Base-by-base conservation (phyloP, 1,140 invertebrate species). In the Phthorimaea operculella region DNA sequence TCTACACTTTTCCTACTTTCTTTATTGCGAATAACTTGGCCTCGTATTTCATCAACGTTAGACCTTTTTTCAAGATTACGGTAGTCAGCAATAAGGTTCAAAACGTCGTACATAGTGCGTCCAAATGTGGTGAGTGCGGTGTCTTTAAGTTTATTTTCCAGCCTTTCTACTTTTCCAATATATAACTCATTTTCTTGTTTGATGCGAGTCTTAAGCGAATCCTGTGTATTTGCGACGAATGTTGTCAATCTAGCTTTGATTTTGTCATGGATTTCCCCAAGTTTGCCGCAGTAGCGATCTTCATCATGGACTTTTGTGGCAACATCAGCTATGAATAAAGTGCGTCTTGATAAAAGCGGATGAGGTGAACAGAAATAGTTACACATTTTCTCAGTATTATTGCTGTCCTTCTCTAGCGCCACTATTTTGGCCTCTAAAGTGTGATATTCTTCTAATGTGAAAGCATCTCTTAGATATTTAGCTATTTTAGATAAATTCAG, bases 71-170 rank as follows among this genome's bases (percentile, higher is more conserved):
- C 3, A 12, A 39, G 10, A 9, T 28, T 62, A 58, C 65, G 59
- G 55, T 72, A 76, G 15, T 74, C 60, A 47, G 74, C 71, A 60
- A 72, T 61, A n/a, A 76, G 55, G 52, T 42, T 51, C 47, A 76
- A 62, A 49, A 73, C 58, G 48, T 74, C 63, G n/a, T 69, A 72
- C 63, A 74, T 68, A 15, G 60, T 63, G 9, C 47, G 49, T 15
- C 67, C 69, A 52, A 70, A 74, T 17, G 57, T n/a, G 17, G 64
- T 55, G 39, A 74, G 34, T n/a, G 64, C 67, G n/a, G 51, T 17
- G 8, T 65, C 54, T 57, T 70, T 72, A 34, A 76, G 42, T 1
- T 60, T 60, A 28, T 50, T 52, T 58, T 54, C 58, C 2, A 70
- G 36, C 45, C 55, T 45, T 17, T 50, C 18, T 34, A 68, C 62